Conservation (phyloP, 2,113 vertebrate genomes). For the Laticauda colubrina region DNA sequence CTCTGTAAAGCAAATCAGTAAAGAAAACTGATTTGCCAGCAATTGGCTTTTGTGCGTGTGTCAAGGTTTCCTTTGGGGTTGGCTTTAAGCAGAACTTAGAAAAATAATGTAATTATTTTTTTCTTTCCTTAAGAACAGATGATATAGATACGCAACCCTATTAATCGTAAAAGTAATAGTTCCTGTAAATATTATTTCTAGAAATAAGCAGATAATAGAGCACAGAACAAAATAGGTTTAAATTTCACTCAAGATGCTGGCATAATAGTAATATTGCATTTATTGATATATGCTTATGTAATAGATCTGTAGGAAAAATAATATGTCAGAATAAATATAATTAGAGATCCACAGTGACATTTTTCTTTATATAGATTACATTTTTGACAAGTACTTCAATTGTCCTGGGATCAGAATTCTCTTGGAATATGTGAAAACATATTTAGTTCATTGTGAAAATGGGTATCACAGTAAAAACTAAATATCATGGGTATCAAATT, state of each 20-base stretch:
- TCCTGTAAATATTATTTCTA: not conserved
- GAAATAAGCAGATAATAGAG: conserved; percentile 12
- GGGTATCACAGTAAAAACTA: not conserved
- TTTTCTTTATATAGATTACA: not conserved
- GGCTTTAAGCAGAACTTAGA: conserved; percentile 18
- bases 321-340: not conserved
- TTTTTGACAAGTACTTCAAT: not conserved
- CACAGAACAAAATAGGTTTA: not conserved
- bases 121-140: not conserved
- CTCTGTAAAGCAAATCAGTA: not conserved
- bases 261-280: too few species aligned
- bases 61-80: not conserved
- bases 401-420: not conserved
- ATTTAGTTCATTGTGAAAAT: not conserved
- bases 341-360: not conserved
- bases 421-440: not conserved
- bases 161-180: not conserved
- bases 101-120: not conserved
- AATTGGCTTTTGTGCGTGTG: not conserved
- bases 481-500: not conserved
- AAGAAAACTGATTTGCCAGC: not conserved
- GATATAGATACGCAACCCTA: not conserved
- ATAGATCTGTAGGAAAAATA: not conserved
- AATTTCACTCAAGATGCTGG: not conserved
- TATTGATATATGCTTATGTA: not conserved